phyloP scores from a whole-genome alignment of 1,140 invertebrate genomes.

The Lasioglossum albipes region DNA sequence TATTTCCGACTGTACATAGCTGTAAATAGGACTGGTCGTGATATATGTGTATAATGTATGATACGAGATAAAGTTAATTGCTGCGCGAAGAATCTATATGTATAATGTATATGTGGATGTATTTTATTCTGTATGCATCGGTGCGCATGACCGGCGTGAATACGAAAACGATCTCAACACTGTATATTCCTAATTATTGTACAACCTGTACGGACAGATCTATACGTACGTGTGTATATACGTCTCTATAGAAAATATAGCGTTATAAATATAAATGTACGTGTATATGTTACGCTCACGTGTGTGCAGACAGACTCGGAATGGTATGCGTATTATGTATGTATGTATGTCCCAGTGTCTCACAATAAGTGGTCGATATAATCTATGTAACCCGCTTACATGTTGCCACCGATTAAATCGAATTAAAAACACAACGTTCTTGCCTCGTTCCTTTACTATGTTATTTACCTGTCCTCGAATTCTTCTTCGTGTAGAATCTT shows the following conservation, averaged over 20 bases:
- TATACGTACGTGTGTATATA: slow-evolving; percentile 21
- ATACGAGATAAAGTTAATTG: slow-evolving; percentile 52
- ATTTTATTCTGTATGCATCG: slow-evolving; percentile 24
- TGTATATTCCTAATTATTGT: slow-evolving; percentile 55
- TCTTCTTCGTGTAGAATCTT: background rate
- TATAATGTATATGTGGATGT: background rate
- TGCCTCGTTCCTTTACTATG: background rate
- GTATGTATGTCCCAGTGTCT: slow-evolving; percentile 31
- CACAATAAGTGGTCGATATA: slow-evolving; percentile 50
- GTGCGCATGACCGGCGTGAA: slow-evolving; percentile 29
- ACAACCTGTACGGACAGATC: slow-evolving; percentile 1
- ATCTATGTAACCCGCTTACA: slow-evolving; percentile 59
- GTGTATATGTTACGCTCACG: slow-evolving; percentile 38
- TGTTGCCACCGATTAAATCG: slow-evolving; percentile 53
- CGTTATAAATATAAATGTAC: background rate
- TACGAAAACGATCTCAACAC: slow-evolving; percentile 59
- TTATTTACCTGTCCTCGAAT: slow-evolving; percentile 25
- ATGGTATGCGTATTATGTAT: slow-evolving; percentile 43
- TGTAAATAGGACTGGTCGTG: slow-evolving; percentile 68
- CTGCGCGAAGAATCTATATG: slow-evolving; percentile 40
- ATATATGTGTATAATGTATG: slow-evolving; percentile 64
- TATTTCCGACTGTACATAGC: slow-evolving; percentile 72
- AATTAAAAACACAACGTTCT: slow-evolving; percentile 45
- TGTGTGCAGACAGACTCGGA: slow-evolving; percentile 16
- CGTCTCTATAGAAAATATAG: background rate